Evolutionary conservation across 2,113 vertebrate species (phyloP).

Genomic region (Stictonetta naevosa): DNA sequence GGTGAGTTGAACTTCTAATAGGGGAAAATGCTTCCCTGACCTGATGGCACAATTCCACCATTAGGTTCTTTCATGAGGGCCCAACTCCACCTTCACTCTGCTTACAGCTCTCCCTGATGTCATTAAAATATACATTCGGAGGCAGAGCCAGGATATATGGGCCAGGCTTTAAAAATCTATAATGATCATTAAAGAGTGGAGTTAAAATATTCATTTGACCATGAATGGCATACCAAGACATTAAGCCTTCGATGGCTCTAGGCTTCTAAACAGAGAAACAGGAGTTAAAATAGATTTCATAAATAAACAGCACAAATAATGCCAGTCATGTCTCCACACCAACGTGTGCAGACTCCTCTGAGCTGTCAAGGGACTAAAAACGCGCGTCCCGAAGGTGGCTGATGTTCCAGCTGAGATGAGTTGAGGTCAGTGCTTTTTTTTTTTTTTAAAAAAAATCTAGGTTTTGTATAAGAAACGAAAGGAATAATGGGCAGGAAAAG

Average conservation of each 20-base stretch:
- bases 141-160: not conserved
- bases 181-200: constrained; percentile 1
- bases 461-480: not conserved
- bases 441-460: not conserved
- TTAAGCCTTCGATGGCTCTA: constrained; percentile 13
- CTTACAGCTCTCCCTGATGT: not conserved
- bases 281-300: constrained; percentile 41
- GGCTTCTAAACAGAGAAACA: not conserved
- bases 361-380: not conserved
- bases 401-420: not conserved
- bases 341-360: not conserved
- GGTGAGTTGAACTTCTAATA: not conserved
- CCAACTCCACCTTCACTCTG: not conserved
- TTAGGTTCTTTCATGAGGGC: not conserved
- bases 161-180: constrained; percentile 42
- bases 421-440: not conserved
- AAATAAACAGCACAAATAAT: constrained; percentile 39
- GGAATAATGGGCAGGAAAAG: not conserved
- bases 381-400: fast-evolving
- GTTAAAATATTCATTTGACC: constrained; percentile 45
- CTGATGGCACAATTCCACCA: not conserved
- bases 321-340: not conserved
- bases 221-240: not conserved
- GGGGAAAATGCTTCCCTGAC: not conserved
- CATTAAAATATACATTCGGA: not conserved